Percentiles rank a stretch among this genome's conserved stretches.
These are phyloP conservation scores for Colossoma macropomum DNA, from an alignment of 2,113 vertebrate species.

Conservation along the genomic window DNA sequence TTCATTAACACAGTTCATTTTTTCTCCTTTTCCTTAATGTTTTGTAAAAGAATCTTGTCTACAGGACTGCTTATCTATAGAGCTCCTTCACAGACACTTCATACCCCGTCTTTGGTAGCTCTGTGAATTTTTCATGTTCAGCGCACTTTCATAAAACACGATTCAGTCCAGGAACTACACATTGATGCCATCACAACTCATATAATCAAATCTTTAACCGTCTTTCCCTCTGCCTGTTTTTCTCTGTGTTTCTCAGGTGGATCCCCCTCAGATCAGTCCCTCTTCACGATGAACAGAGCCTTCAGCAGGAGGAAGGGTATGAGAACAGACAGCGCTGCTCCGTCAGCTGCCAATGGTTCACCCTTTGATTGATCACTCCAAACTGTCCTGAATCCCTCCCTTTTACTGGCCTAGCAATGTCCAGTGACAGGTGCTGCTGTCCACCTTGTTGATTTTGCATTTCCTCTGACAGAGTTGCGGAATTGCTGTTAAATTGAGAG, in stretches of 20 bases:
- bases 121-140: no score
- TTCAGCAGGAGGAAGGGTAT: slow-evolving; percentile 61
- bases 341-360: slow-evolving; percentile 30
- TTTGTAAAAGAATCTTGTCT: no score
- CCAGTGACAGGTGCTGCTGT: background rate
- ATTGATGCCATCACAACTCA: no score
- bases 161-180: no score
- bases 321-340: slow-evolving; percentile 6
- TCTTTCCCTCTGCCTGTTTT: background rate
- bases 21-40: no score
- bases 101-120: no score
- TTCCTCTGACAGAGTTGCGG: background rate
- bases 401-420: background rate
- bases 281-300: slow-evolving; percentile 54
- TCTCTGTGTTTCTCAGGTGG: slow-evolving; percentile 40
- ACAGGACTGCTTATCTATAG: no score
- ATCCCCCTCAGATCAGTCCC: slow-evolving; percentile 4
- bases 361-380: slow-evolving; percentile 31
- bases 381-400: slow-evolving; percentile 5
- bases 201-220: no score
- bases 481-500: background rate
- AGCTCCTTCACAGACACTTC: no score
- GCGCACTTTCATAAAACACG: no score
- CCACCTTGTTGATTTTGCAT: background rate
- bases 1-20: no score